phyloP scores from a whole-genome alignment of 2,797 vertebrate species.

The Linurgus olivaceus region DNA sequence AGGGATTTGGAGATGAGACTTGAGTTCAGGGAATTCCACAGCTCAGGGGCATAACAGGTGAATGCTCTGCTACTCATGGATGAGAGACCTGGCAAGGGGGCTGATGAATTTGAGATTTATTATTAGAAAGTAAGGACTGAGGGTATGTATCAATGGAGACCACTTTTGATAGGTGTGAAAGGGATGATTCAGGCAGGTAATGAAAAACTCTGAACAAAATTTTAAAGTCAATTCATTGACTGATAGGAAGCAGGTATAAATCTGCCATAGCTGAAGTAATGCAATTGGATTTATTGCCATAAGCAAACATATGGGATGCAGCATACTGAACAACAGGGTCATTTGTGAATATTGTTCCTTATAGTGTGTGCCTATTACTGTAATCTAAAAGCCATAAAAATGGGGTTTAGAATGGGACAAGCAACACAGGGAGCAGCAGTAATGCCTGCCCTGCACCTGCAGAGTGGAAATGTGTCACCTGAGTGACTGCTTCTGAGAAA shows the following conservation, averaged over 20 bases:
- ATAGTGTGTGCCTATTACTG: conserved; percentile 24
- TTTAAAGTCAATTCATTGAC: conserved; percentile 71
- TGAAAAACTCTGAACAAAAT: conserved; percentile 75
- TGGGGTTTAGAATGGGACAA: background rate
- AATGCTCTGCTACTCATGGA: conserved; percentile 73
- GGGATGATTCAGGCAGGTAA: conserved; percentile 62
- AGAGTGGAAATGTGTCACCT: background rate
- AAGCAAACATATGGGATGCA: conserved; percentile 47
- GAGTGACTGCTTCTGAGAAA: conserved; percentile 27
- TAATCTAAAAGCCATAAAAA: conserved; percentile 57
- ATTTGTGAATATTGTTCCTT: conserved; percentile 33
- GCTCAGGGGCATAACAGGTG: conserved; percentile 63
- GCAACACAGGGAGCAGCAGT: background rate
- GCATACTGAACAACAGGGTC: conserved; percentile 33
- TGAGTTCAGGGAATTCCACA: conserved; percentile 68
- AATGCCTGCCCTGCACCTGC: background rate
- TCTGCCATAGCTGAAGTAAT: conserved; percentile 66
- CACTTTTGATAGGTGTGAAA: conserved; percentile 67
- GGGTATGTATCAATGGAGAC: conserved; percentile 68
- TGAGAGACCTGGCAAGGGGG: conserved; percentile 68
- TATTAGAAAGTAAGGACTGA: conserved; percentile 71
- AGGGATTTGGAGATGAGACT: conserved; percentile 64
- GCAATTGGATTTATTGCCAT: conserved; percentile 64
- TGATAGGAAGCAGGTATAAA: conserved; percentile 70
- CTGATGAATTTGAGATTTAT: conserved; percentile 79